Conservation (phyloP, 2,113 vertebrate genomes). For the Corapipo altera region DNA sequence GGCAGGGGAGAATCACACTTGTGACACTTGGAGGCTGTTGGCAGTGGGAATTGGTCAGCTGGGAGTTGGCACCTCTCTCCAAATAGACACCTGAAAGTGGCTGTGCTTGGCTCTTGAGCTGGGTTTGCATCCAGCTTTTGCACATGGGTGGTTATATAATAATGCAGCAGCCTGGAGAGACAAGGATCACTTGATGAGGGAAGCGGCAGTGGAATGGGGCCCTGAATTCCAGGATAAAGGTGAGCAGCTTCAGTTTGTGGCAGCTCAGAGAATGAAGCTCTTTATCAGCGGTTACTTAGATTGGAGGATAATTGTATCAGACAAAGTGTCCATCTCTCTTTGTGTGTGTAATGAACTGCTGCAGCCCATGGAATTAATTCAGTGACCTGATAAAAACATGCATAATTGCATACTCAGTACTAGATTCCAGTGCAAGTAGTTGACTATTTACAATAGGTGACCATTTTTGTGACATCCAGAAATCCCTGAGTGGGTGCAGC, state of each 20-base stretch:
- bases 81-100: background rate
- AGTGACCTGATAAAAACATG: background rate
- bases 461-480: background rate
- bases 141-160: conserved; percentile 60
- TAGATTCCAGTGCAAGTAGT: background rate
- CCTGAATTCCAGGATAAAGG: background rate
- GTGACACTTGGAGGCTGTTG: background rate
- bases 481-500: background rate
- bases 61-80: background rate
- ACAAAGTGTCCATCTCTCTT: background rate
- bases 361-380: background rate
- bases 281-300: background rate
- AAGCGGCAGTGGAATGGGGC: background rate
- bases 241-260: background rate
- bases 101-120: background rate
- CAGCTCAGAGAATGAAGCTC: background rate
- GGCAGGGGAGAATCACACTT: background rate
- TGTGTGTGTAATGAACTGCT: background rate
- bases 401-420: background rate
- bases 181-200: background rate
- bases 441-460: background rate
- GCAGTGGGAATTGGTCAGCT: background rate
- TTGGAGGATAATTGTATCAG: background rate
- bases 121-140: conserved; percentile 33
- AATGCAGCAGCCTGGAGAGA: conserved; percentile 31